Percentiles rank a stretch among this genome's conserved stretches.
Conservation (phyloP, 2,113 vertebrate species). For the Origma solitaria region DNA sequence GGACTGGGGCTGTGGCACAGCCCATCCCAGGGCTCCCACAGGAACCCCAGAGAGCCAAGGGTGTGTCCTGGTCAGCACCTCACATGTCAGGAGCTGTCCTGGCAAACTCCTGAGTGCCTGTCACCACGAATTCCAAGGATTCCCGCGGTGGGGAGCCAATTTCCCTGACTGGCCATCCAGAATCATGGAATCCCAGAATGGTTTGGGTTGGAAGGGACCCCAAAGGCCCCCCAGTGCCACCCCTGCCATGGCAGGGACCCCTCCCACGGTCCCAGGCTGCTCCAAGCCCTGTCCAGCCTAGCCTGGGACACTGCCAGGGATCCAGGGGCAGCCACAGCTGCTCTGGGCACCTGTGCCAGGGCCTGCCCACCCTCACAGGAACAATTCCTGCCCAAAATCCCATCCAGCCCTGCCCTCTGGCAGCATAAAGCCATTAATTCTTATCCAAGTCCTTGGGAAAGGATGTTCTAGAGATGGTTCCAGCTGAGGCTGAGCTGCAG, state of each 20-base stretch:
- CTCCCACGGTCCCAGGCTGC: neutral
- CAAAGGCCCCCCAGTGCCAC: fast-evolving
- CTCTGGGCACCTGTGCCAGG: neutral
- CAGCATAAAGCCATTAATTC: fast-evolving
- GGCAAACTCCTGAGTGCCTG: neutral
- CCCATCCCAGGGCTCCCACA: fast-evolving
- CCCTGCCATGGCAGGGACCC: neutral
- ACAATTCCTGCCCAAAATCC: neutral
- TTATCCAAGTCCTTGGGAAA: neutral
- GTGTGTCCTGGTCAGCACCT: fast-evolving
- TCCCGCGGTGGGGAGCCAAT: neutral
- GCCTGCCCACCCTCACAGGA: neutral
- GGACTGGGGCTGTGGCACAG: neutral
- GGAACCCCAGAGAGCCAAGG: fast-evolving
- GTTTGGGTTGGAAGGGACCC: fast-evolving
- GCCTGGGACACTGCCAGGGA: neutral
- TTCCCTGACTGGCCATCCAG: too few species aligned
- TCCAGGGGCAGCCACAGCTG: neutral
- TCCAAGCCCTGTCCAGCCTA: neutral
- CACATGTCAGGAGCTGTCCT: neutral
- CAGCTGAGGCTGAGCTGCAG: neutral
- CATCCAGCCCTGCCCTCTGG: fast-evolving
- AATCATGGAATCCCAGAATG: too few species aligned
- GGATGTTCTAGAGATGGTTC: neutral
- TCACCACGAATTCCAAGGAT: fast-evolving